Evolutionary conservation across 2,797 vertebrate species (phyloP), one percentile per base, ranked within the genome.

Genomic region (Enteromius treurensis): DNA sequence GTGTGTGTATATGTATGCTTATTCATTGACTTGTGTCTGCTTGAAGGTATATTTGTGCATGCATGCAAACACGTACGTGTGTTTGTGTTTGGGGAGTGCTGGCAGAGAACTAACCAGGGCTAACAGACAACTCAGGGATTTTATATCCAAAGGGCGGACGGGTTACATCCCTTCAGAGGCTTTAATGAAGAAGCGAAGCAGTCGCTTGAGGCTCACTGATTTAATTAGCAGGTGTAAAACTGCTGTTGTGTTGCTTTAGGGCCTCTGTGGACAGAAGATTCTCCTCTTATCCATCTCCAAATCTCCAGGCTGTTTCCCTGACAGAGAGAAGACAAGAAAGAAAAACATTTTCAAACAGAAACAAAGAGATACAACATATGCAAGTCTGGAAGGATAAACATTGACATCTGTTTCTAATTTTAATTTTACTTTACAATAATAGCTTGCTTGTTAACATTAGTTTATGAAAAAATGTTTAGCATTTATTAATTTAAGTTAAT

Each of bases 221-320:
- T 83, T 77, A 70, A 83, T 83, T 77, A 77, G 75, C 65, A 83
- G 75, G 74, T 83, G 81, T 83, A 83, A 83, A 83, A 83, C 81
- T 78, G 81, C 81, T 77, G 81, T 78, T 83, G 81, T 78, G 81
- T 70, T 83, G 81, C 37, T 83, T 78, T 60, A 58, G 74, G 81
- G 49, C 49, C 62, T 82, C 73, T 29, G 17, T 32, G 62, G 74
- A 68, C 75, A 69, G 23, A 77, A 34, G 40, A 70, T 78, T 83
- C 21, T 77, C 26, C 40, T 70, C 73, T 82, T 82, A 82, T 82
- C 60, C 47, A 53, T 68, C 71, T 82, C 62, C 47, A 82, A 77
- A 82, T 82, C 71, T 76, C 47, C 81, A 82, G 81, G 71, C 81
- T 74, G 80, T 75, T 81, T 65, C 80, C 53, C 29, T 67, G 81